phyloP scores from a whole-genome alignment of 2,113 vertebrate species.

The Istiophorus platypterus region DNA sequence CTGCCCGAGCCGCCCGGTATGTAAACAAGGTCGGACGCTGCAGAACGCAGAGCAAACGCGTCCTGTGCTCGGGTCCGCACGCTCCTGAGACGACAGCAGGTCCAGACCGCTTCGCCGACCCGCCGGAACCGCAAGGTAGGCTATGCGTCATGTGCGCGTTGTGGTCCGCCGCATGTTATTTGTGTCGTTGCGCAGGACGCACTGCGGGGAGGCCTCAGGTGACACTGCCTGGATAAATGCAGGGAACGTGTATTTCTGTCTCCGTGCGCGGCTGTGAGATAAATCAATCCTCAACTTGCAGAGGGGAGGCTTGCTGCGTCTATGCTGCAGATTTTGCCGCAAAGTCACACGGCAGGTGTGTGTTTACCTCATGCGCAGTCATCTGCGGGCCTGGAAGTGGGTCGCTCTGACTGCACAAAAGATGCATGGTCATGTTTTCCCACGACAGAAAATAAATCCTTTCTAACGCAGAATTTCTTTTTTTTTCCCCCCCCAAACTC shows the following conservation, averaged over 20 bases:
- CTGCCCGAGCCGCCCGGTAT: constrained; percentile 55
- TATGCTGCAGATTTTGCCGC: constrained; percentile 61
- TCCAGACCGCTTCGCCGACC: neutral
- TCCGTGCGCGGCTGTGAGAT: neutral
- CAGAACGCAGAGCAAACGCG: constrained; percentile 53
- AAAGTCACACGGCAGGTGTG: constrained; percentile 66
- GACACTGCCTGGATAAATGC: neutral
- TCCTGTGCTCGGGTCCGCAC: too few species aligned
- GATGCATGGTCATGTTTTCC: constrained; percentile 68
- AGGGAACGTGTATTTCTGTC: neutral
- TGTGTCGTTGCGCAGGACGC: constrained; percentile 1
- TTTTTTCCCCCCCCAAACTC: too few species aligned
- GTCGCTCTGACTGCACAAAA: constrained; percentile 55
- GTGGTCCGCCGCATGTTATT: neutral
- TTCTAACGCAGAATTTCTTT: neutral
- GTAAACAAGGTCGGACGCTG: constrained; percentile 85
- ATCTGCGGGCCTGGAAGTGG: constrained; percentile 59
- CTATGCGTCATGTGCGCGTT: neutral
- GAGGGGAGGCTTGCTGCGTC: constrained; percentile 11
- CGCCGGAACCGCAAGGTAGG: constrained; percentile 59
- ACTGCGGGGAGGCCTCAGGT: neutral
- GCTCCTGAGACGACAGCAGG: constrained; percentile 2
- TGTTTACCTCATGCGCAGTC: constrained; percentile 69
- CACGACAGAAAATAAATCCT: constrained; percentile 7
- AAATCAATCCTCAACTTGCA: neutral